These are phyloP conservation scores for Hephaestus fuliginosus DNA, from an alignment of 2,797 vertebrate species.

Conservation along the genomic window DNA sequence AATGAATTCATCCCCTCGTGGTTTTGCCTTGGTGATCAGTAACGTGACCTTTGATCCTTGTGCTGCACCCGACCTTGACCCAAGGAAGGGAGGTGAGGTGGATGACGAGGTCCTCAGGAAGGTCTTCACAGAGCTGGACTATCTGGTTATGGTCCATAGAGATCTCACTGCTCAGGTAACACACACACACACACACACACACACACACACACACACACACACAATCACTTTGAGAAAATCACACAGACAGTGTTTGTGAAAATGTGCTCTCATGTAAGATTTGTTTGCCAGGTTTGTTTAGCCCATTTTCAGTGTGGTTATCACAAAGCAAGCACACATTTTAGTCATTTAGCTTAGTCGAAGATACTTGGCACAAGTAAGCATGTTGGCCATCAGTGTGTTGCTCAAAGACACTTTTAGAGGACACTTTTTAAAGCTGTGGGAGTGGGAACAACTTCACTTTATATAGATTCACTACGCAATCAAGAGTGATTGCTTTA, in stretches of 20 bases:
- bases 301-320: background rate
- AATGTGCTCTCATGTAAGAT: background rate
- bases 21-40: conserved; percentile 93
- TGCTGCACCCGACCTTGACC: conserved; percentile 88
- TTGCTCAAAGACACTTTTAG: background rate
- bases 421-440: background rate
- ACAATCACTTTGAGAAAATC: background rate
- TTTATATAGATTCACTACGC: no score
- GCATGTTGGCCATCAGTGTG: background rate
- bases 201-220: conserved; percentile 10
- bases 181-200: background rate
- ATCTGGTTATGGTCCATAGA: conserved; percentile 83
- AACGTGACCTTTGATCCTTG: conserved; percentile 89
- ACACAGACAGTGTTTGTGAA: background rate
- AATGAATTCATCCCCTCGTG: conserved; percentile 90
- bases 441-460: background rate
- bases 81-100: conserved; percentile 93
- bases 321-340: conserved; percentile 24
- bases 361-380: background rate
- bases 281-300: conserved; percentile 26
- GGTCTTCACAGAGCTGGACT: conserved; percentile 93
- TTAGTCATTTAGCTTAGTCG: background rate
- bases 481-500: background rate
- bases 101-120: conserved; percentile 90
- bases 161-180: conserved; percentile 91